Evolutionary conservation across 2,797 vertebrate species (phyloP), one percentile per base, ranked within the genome.

Genomic region (Galaxias olidus): DNA sequence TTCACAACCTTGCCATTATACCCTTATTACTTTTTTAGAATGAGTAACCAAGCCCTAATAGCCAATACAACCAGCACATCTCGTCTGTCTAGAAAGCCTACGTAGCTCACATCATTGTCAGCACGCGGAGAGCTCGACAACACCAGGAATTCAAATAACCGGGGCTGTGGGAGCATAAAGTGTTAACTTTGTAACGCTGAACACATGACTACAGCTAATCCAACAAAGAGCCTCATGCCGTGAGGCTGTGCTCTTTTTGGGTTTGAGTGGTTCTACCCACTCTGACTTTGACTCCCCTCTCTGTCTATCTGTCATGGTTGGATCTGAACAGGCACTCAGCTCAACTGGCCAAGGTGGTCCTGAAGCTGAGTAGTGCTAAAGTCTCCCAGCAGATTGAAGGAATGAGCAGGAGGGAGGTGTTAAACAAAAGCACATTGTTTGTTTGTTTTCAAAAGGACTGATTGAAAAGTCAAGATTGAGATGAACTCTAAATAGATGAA

Each of bases 301-400:
- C n/a, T 40, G 0, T 56, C 4, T 19, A 3, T 13, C 40, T 51
- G n/a, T 45, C 10, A 51, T 44, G 59, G 47, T 61, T 4, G 52
- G 51, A 56, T 54, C 66, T 46, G 54, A 43, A 61, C 71, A 78
- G n/a, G n/a, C n/a, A n/a, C n/a, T 78, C 73, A 73, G 72, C 47
- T 71, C 63, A 73, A 63, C 57, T 62, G n/a, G 44, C 48, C 61
- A 46, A 61, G 18, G 55, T 58, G 14, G 12, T 64, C 72, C 48
- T 58, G 14, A 47, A 49, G 53, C 30, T 55, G 59, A 58, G 20
- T 6, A 61, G 6, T 30, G 30, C 30, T 30, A 6, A 30, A 30
- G 49, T 61, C 71, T 61, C 59, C 75, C 65, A 71, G 42, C 66
- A 65, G 66, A 13, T 59, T 42, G 67, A 30, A 15, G 65, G 13